These are phyloP conservation scores for Adelognathus sp. DNA, from an alignment of 2,888 invertebrate species.

Conservation along the genomic window DNA sequence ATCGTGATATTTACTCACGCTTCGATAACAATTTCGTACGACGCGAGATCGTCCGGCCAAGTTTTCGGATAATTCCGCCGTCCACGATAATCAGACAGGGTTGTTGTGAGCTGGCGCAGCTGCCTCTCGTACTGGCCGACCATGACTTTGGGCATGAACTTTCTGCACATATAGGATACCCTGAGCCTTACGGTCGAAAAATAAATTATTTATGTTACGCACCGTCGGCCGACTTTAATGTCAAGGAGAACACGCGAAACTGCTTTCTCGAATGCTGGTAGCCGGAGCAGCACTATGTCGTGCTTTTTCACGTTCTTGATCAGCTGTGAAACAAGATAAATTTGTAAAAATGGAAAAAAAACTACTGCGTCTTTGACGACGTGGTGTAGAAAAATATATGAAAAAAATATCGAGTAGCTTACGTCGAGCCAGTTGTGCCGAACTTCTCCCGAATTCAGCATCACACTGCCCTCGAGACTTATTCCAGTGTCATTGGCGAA, in stretches of 20 bases:
- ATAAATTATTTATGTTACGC: slow-evolving; percentile 75
- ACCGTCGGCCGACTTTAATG: slow-evolving; percentile 92
- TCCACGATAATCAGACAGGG: slow-evolving; percentile 89
- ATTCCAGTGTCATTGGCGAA: slow-evolving; percentile 96
- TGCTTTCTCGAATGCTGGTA: slow-evolving; percentile 92
- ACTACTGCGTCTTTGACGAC: background rate
- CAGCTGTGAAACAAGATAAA: slow-evolving; percentile 83
- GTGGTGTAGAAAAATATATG: too few relatives aligned
- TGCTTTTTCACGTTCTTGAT: slow-evolving; percentile 91
- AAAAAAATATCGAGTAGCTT: slow-evolving; percentile 81
- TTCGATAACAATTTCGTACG: slow-evolving; percentile 93
- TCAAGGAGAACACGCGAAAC: slow-evolving; percentile 92
- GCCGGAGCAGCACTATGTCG: slow-evolving; percentile 87
- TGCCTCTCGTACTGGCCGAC: slow-evolving; percentile 93
- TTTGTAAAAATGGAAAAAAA: background rate
- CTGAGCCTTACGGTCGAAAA: slow-evolving; percentile 78
- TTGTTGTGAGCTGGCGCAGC: slow-evolving; percentile 91
- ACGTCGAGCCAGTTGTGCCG: slow-evolving; percentile 96
- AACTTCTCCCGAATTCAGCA: slow-evolving; percentile 96
- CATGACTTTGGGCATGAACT: slow-evolving; percentile 95
- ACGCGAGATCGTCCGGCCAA: slow-evolving; percentile 88
- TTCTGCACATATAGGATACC: slow-evolving; percentile 84
- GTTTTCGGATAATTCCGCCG: slow-evolving; percentile 86
- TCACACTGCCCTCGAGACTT: slow-evolving; percentile 93
- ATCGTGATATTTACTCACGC: slow-evolving; percentile 85